A percentile compares a stretch with the other conserved stretches of the same genome.
phyloP scores from a whole-genome alignment of 2,113 vertebrate species.

The Sialia sialis region DNA sequence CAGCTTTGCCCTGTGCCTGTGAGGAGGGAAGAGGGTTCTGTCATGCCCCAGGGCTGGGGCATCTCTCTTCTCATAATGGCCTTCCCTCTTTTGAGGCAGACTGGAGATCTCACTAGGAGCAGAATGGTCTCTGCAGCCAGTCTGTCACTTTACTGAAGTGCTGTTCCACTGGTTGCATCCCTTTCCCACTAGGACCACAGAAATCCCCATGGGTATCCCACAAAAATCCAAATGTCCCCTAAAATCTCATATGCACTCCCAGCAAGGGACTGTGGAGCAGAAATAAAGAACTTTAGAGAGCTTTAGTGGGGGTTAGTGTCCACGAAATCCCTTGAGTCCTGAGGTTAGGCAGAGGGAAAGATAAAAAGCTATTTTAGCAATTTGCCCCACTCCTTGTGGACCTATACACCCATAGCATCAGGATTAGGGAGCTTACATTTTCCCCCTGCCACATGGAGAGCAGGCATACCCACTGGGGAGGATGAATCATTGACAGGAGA shows the following conservation, averaged over 20 bases:
- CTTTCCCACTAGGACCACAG: not conserved
- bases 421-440: not conserved
- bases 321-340: not conserved
- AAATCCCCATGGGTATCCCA: not conserved
- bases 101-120: not conserved
- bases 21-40: not conserved
- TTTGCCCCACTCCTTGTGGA: rapidly evolving
- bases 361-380: not conserved
- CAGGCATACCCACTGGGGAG: not conserved
- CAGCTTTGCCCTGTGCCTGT: not conserved
- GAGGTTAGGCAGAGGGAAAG: not conserved
- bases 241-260: not conserved
- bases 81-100: not conserved
- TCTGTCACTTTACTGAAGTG: not conserved
- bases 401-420: rapidly evolving
- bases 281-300: not conserved
- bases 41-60: not conserved
- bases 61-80: not conserved
- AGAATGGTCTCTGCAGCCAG: not conserved
- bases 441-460: not conserved
- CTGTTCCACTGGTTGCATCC: not conserved
- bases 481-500: not conserved
- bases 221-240: not conserved
- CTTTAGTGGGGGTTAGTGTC: not conserved
- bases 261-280: not conserved